phyloP scores from a whole-genome alignment of 2,888 invertebrate genomes.

The Lycaena phlaeas region DNA sequence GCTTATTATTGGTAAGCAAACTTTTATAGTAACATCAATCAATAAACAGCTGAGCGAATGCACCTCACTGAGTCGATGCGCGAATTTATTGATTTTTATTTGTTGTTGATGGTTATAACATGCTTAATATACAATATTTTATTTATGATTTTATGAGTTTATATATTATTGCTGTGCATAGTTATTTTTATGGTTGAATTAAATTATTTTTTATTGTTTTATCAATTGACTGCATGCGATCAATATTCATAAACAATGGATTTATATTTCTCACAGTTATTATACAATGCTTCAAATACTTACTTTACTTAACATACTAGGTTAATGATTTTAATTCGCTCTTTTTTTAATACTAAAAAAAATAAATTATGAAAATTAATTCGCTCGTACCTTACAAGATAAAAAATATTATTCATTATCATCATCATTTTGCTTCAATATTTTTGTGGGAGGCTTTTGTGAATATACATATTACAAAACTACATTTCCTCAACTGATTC shows the following conservation, averaged over 20 bases:
- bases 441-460: no score
- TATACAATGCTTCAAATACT: no score
- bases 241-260: neutral
- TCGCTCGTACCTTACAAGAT: no score
- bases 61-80: slow-evolving; percentile 48
- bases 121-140: slow-evolving; percentile 11
- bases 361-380: no score
- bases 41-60: slow-evolving; percentile 55
- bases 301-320: no score
- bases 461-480: no score
- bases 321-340: no score
- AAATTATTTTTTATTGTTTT: neutral
- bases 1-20: slow-evolving; percentile 93
- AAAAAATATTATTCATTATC: no score
- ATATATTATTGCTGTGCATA: neutral
- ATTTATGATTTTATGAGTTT: neutral
- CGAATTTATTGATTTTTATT: slow-evolving; percentile 52
- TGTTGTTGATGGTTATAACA: slow-evolving; percentile 15
- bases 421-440: no score
- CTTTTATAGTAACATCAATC: slow-evolving; percentile 33
- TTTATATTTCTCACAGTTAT: no score
- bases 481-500: no score
- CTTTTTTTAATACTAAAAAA: no score
- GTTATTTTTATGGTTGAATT: neutral
- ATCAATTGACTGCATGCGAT: neutral